Base-by-base conservation (phyloP, 2,888 invertebrate species). In the Netelia melanura region DNA sequence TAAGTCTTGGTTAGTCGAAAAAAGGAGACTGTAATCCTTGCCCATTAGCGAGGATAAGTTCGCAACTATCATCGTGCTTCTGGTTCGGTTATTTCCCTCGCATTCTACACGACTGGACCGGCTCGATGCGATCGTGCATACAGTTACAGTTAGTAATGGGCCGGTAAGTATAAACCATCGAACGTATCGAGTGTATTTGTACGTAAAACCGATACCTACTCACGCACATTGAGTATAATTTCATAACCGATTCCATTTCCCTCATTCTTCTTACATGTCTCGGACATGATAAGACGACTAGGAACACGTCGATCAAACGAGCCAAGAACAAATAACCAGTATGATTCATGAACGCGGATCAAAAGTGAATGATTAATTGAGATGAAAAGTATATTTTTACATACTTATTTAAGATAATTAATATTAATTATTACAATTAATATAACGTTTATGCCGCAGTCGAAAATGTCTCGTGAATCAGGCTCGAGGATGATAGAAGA, bases 21-120 rank as follows among this genome's bases (percentile, higher is more conserved):
- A 48, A 48, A 11, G 67, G 43, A 44, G 38, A 77, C 77, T 72
- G 23, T 72, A 56, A 72, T 72, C 72, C 43, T 43, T 14, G 43
- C 9, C 76, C 56, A 76, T 76, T 76, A 58, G 23, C 54, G 8
- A 10, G 43, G 43, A 76, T 43, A 56, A 38, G 76, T 56, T 10
- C 56, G 65, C 65, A 65, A 65, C 75, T 75, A 17, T 48, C 58
- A n/a, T 11, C 43, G 44, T 10, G 77, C 58, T 48, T 58, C 77
- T 77, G 68, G 44, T 44, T 38, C 44, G 21, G 67, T 43, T 48
- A 48, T 48, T 48, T 48, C 14, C 11, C 48, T 48, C 30, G 3
- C 30, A 30, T 30, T 30, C 30, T 30, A 30, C 30, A 30, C 5
- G 30, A 30, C 30, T 5, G 5, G 30, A 30, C 30, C 30, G 30